Evolutionary conservation across 2,797 vertebrate genomes (phyloP), one percentile per base, ranked within the genome.

Genomic region (Garrulus glandarius): DNA sequence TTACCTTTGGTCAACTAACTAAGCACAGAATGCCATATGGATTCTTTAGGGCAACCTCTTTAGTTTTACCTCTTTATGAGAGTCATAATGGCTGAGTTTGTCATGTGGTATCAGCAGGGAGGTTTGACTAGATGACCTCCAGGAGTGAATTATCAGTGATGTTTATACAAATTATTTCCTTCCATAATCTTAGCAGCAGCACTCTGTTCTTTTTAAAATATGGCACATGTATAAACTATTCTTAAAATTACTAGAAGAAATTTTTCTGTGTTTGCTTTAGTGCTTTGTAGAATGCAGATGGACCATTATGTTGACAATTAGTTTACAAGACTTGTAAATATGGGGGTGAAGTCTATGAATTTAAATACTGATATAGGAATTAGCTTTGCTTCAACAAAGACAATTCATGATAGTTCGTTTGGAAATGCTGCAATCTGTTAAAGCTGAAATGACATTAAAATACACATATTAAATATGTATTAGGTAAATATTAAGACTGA

Each of bases 401-500:
- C 69, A 83, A 30, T 74, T 83, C 36, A 36, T 59, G 10, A 17
- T 65, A 67, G 36, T 49, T 84, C 72, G 83, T 79, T 43, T 86
- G 63, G 68, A 94, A 91, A 77, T 50, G n/a, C 36, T 89, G 39
- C 63, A 91, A 79, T 95, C 55, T 84, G 36, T 81, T 84, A 84
- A 87, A 81, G 55, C 65, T 82, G 44, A 93, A 95, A 72, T 95
- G 4, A 39, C 65, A 88, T 93, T 90, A 95, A 95, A 87, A 81
- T 85, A 80, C 29, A 56, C 36, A 19, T 80, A 85, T 89, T 92
- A 92, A 94, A 76, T 95, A 96, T 89, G 56, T 84, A 79, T 94
- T 88, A 84, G 92, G 60, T 75, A 95, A 88, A 70, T 90, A 71
- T 81, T 92, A 86, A 95, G 57, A 84, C 89, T 87, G 64, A 88